phyloP scores from a whole-genome alignment of 2,888 invertebrate species.

The Rhingia rostrata region DNA sequence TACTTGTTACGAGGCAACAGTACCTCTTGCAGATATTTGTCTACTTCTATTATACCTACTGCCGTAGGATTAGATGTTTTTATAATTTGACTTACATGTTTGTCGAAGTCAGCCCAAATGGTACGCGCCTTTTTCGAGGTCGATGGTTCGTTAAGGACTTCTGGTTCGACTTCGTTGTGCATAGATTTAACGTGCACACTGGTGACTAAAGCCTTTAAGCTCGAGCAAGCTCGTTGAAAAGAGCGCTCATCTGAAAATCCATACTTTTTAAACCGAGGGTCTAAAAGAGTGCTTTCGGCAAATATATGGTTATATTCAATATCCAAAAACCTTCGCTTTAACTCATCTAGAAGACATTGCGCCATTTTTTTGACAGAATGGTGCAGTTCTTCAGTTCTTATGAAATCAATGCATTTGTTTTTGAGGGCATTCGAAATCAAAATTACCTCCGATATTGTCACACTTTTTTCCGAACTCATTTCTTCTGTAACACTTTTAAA shows the following conservation, averaged over 20 bases:
- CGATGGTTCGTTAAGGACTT: background rate
- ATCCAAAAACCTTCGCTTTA: background rate
- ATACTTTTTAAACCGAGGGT: slow-evolving; percentile 35
- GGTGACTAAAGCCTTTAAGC: slow-evolving; percentile 2
- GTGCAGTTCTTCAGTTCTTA: background rate
- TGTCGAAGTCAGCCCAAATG: slow-evolving; percentile 17
- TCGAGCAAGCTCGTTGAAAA: slow-evolving; percentile 1
- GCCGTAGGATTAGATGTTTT: slow-evolving; percentile 1
- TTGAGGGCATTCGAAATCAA: slow-evolving; percentile 14
- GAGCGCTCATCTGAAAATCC: slow-evolving; percentile 1
- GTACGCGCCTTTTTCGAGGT: background rate
- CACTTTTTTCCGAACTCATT: slow-evolving; percentile 20
- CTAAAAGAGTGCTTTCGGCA: slow-evolving; percentile 20
- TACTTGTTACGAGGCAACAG: slow-evolving; percentile 1
- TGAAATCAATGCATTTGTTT: background rate
- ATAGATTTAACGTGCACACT: background rate
- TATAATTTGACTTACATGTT: slow-evolving; percentile 10
- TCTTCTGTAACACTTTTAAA: slow-evolving; percentile 30
- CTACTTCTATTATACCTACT: slow-evolving; percentile 8
- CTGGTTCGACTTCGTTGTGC: background rate
- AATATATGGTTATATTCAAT: slow-evolving; percentile 13
- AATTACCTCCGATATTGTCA: slow-evolving; percentile 40
- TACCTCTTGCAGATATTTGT: slow-evolving; percentile 13
- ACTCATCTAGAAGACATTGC: background rate
- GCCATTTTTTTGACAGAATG: slow-evolving; percentile 1